Conservation (phyloP, 2,797 vertebrate genomes). For the Hemitrygon akajei region DNA sequence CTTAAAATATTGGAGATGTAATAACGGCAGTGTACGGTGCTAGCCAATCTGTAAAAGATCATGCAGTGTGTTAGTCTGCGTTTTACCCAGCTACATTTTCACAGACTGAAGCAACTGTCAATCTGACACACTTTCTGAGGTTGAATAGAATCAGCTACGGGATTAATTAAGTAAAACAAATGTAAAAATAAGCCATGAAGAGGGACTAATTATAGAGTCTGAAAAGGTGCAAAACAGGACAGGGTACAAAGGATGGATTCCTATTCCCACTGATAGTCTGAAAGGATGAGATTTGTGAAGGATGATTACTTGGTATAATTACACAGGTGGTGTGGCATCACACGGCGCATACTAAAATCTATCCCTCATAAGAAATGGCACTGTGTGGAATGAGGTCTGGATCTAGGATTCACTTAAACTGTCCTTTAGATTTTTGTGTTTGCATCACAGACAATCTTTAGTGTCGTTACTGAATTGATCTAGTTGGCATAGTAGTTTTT, state of each 20-base stretch:
- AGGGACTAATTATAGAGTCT: conserved; percentile 52
- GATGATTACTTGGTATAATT: conserved; percentile 46
- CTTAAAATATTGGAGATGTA: not conserved
- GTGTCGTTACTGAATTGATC: not conserved
- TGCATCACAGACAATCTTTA: not conserved
- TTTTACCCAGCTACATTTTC: not conserved
- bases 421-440: not conserved
- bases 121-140: conserved; percentile 37
- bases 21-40: not conserved
- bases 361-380: not conserved
- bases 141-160: conserved; percentile 52
- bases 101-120: conserved; percentile 26
- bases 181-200: conserved; percentile 54
- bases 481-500: not conserved
- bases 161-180: conserved; percentile 63
- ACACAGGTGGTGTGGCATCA: conserved; percentile 42
- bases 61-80: not conserved
- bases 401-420: not conserved
- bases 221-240: conserved; percentile 42
- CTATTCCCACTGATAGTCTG: conserved; percentile 40
- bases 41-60: not conserved
- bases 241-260: conserved; percentile 47
- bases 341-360: not conserved
- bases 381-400: not conserved
- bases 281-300: conserved; percentile 41